These are phyloP conservation scores for Fulmarus glacialis DNA, from an alignment of 2,113 vertebrate species.

Conservation along the genomic window DNA sequence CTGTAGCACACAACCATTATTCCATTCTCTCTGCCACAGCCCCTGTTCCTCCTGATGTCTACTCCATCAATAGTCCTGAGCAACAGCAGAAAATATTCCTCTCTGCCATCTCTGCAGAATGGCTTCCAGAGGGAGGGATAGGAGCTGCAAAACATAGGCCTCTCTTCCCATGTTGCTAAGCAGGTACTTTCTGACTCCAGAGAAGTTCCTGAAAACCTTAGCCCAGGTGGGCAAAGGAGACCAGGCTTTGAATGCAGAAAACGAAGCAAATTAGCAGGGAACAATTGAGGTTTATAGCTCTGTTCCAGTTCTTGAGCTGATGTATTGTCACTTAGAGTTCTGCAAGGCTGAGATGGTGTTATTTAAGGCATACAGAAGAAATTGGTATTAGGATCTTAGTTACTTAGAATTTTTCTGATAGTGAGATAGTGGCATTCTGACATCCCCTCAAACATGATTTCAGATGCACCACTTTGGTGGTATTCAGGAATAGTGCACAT, in stretches of 20 bases:
- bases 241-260: neutral
- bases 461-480: neutral
- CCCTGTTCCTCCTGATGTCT: neutral
- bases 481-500: neutral
- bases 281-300: neutral
- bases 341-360: neutral
- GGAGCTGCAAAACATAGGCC: neutral
- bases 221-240: neutral
- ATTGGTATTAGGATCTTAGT: neutral
- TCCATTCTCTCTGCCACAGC: neutral
- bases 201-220: neutral
- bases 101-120: neutral
- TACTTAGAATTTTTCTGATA: neutral
- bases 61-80: neutral
- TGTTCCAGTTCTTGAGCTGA: neutral
- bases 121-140: neutral
- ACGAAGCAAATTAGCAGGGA: neutral
- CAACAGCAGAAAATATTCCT: neutral
- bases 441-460: neutral
- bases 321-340: neutral
- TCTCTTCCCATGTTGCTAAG: neutral
- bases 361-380: neutral
- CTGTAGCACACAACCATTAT: neutral
- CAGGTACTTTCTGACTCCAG: neutral
- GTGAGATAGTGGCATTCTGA: neutral